These are phyloP conservation scores for Drosophila helvetica DNA, from an alignment of 2,888 invertebrate genomes.

Conservation along the genomic window DNA sequence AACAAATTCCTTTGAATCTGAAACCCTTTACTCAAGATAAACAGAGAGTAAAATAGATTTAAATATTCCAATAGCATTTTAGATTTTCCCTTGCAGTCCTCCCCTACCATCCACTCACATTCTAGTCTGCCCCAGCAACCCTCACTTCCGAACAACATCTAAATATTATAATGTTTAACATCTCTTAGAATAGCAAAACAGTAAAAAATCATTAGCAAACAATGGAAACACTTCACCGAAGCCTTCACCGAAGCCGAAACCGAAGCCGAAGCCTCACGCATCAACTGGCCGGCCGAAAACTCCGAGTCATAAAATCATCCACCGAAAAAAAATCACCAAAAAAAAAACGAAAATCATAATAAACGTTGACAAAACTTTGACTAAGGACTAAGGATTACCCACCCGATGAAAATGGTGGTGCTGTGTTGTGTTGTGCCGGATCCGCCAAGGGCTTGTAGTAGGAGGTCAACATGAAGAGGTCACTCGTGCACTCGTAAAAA, in stretches of 20 bases:
- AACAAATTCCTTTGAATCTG: too few species aligned
- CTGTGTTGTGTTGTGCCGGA: background rate
- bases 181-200: constrained; percentile 42
- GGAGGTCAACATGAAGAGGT: constrained; percentile 72
- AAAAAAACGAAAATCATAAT: constrained; percentile 28
- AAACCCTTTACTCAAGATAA: too few species aligned
- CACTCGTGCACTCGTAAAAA: constrained; percentile 62
- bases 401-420: constrained; percentile 16
- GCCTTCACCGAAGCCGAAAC: constrained; percentile 17
- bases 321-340: constrained; percentile 28
- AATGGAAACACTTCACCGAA: constrained; percentile 27
- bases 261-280: background rate
- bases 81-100: too few species aligned
- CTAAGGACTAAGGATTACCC: constrained; percentile 29
- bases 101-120: background rate
- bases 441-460: constrained; percentile 30
- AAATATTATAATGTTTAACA: constrained; percentile 46
- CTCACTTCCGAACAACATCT: constrained; percentile 4
- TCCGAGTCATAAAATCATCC: constrained; percentile 27
- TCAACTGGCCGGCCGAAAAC: constrained; percentile 1
- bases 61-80: background rate
- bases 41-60: background rate
- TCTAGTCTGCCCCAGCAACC: background rate
- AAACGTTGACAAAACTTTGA: constrained; percentile 47
- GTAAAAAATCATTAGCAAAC: constrained; percentile 40